Conservation (phyloP, 1,140 invertebrate species). For the Lepidotrigona ventralis region DNA sequence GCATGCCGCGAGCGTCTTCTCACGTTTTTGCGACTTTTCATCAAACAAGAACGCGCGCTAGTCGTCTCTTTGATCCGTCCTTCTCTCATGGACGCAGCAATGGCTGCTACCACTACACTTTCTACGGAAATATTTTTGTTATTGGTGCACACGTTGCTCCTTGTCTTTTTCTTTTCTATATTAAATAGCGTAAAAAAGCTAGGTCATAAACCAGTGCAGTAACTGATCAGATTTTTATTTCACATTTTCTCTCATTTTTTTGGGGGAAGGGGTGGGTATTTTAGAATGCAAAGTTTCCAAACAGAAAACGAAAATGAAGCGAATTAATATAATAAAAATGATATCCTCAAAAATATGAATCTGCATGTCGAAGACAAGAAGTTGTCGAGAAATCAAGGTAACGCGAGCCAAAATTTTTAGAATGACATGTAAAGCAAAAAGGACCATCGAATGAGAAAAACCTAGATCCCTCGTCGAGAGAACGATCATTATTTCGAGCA, state of each 20-base stretch:
- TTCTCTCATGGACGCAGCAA: background rate
- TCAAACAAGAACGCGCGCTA: slow-evolving; percentile 23
- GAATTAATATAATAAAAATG: too few relatives aligned
- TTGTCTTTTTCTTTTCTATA: slow-evolving; percentile 6
- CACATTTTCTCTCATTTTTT: too few relatives aligned
- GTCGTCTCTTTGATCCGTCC: slow-evolving; percentile 16
- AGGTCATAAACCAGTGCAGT: too few relatives aligned
- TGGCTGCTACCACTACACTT: slow-evolving; percentile 7
- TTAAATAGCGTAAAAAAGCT: background rate
- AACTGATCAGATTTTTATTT: too few relatives aligned
- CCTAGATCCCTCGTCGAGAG: slow-evolving; percentile 16
- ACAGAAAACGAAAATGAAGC: too few relatives aligned
- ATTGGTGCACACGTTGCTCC: background rate
- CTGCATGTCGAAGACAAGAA: too few relatives aligned
- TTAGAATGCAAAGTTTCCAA: too few relatives aligned
- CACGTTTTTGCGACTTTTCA: slow-evolving; percentile 49
- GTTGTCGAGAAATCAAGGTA: too few relatives aligned
- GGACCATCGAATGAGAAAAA: slow-evolving; percentile 41
- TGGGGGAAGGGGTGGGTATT: too few relatives aligned
- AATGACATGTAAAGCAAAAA: too few relatives aligned
- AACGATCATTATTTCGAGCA: slow-evolving; percentile 66
- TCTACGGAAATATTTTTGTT: slow-evolving; percentile 23
- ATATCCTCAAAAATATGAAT: too few relatives aligned
- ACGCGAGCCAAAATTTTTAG: too few relatives aligned
- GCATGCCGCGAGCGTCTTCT: slow-evolving; percentile 25